phyloP scores from a whole-genome alignment of 2,113 vertebrate genomes.

The Crotalus horridus region DNA sequence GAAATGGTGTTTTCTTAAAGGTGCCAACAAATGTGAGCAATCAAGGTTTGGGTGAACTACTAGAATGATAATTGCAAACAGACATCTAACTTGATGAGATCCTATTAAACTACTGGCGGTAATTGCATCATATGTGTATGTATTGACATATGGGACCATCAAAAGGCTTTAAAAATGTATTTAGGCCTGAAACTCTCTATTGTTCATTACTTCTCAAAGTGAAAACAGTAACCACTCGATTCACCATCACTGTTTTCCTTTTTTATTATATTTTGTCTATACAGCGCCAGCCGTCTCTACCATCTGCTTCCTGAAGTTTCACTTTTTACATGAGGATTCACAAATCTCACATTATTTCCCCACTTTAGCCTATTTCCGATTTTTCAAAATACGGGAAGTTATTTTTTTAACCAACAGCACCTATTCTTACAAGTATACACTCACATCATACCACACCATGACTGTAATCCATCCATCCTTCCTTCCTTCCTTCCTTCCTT shows the following conservation, averaged over 20 bases:
- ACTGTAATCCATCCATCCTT: too few species aligned
- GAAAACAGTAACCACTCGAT: slow-evolving; percentile 11
- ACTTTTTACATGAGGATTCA: background rate
- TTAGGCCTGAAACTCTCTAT: slow-evolving; percentile 1
- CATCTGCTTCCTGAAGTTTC: slow-evolving; percentile 1
- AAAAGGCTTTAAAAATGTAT: background rate
- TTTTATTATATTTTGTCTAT: background rate
- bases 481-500: too few species aligned
- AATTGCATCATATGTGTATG: background rate
- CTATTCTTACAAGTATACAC: background rate
- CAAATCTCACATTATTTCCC: background rate
- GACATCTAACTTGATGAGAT: background rate
- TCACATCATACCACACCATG: background rate
- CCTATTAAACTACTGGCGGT: background rate
- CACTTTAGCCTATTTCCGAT: background rate
- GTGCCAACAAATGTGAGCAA: slow-evolving; percentile 8
- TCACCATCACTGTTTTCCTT: background rate
- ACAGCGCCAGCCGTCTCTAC: background rate
- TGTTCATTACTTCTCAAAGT: background rate
- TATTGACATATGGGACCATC: background rate
- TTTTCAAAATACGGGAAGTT: background rate
- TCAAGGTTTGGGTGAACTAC: background rate
- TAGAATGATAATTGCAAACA: slow-evolving; percentile 1
- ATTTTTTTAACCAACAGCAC: background rate
- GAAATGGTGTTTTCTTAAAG: slow-evolving; percentile 16